A percentile compares a stretch with the other conserved stretches of the same genome.
These are phyloP conservation scores for Drosophila ficusphila DNA, from an alignment of 1,140 invertebrate genomes.

Conservation along the genomic window DNA sequence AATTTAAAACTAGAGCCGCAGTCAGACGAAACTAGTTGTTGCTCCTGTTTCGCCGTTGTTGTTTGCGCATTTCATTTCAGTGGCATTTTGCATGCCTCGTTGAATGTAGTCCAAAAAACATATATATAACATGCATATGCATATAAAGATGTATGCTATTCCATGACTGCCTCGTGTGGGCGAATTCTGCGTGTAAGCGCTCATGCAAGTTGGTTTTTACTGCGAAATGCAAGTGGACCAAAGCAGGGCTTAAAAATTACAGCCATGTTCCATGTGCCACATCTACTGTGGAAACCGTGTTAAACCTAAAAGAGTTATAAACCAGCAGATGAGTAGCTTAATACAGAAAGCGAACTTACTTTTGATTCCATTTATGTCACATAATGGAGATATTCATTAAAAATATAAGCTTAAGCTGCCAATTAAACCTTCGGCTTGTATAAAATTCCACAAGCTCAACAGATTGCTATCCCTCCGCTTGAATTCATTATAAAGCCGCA, in stretches of 20 bases:
- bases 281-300: constrained; percentile 18
- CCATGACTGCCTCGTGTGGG: constrained; percentile 19
- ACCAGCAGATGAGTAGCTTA: neutral
- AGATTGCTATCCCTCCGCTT: neutral
- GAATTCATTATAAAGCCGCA: constrained; percentile 14
- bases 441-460: neutral
- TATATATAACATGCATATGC: neutral
- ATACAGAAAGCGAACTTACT: too few species aligned
- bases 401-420: too few species aligned
- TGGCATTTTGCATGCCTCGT: constrained; percentile 70
- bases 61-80: constrained; percentile 65
- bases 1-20: constrained; percentile 29
- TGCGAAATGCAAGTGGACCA: constrained; percentile 1
- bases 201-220: constrained; percentile 17
- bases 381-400: too few species aligned
- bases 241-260: neutral
- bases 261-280: constrained; percentile 7
- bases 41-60: constrained; percentile 20
- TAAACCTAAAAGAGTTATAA: constrained; percentile 23
- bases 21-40: constrained; percentile 3
- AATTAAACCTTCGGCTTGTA: neutral
- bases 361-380: too few species aligned
- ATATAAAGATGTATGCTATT: constrained; percentile 6
- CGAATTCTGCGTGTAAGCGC: constrained; percentile 50
- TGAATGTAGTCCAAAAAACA: constrained; percentile 44